A percentile compares a stretch with the other conserved stretches of the same genome.
These are phyloP conservation scores for Sakesphorus luctuosus DNA, from an alignment of 2,113 vertebrate species.

Conservation along the genomic window DNA sequence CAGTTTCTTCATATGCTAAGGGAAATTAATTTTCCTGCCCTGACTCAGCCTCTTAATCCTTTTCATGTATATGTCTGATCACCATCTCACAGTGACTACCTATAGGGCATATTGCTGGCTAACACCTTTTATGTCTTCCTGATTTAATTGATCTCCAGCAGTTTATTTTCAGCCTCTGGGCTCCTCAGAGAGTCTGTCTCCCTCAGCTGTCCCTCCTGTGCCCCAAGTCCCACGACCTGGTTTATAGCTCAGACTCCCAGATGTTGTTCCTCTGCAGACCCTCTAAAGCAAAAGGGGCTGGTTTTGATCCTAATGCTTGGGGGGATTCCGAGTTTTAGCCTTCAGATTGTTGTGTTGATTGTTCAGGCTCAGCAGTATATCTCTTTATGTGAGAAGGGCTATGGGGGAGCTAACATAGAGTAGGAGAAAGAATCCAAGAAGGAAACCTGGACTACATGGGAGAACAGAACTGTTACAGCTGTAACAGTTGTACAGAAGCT, in stretches of 20 bases:
- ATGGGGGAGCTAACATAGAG: not conserved
- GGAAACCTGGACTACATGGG: not conserved
- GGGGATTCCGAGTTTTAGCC: not conserved
- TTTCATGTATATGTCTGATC: constrained; percentile 3
- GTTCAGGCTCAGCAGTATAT: not conserved
- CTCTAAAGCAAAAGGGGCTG: not conserved
- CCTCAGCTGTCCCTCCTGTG: not conserved
- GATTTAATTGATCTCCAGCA: not conserved
- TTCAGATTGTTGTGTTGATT: not conserved
- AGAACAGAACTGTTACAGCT: not conserved
- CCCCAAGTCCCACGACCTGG: rapidly evolving
- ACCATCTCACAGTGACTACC: not conserved
- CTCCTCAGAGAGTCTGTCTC: not conserved
- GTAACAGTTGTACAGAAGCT: not conserved
- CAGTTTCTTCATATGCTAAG: not conserved
- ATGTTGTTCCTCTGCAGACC: not conserved
- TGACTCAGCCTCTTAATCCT: constrained; percentile 1
- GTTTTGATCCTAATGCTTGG: not conserved
- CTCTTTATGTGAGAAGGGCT: not conserved
- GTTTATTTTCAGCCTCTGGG: not conserved
- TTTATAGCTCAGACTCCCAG: not conserved
- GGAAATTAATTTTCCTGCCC: constrained; percentile 30
- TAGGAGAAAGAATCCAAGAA: not conserved
- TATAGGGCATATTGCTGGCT: not conserved
- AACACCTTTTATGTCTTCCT: not conserved